phyloP scores from a whole-genome alignment of 1,140 invertebrate genomes.

The Bombus terrestris region DNA sequence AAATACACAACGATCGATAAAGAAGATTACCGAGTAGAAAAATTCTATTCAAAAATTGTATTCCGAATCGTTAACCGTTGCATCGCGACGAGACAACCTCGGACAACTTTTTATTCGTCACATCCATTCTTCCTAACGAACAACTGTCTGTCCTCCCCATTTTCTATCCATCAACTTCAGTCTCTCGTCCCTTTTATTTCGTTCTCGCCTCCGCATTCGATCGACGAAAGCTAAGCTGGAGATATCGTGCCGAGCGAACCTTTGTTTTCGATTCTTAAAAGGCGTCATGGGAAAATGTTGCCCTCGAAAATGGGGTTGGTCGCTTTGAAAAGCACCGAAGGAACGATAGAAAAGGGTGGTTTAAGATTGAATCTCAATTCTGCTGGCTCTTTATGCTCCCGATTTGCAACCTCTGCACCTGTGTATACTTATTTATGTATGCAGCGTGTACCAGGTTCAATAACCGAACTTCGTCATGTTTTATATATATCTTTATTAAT shows the following conservation, averaged over 20 bases:
- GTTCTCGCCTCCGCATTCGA: neutral
- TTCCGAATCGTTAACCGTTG: too few species aligned
- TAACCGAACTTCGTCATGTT: too few species aligned
- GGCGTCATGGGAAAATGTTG: neutral
- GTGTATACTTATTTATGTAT: neutral
- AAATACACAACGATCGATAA: too few species aligned
- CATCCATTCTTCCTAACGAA: too few species aligned
- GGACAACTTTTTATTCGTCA: too few species aligned
- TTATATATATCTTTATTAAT: too few species aligned
- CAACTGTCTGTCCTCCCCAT: neutral
- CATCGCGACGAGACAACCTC: too few species aligned
- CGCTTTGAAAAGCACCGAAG: neutral
- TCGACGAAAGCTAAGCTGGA: neutral
- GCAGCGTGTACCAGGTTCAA: too few species aligned
- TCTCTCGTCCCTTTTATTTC: neutral
- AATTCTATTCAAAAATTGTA: too few species aligned
- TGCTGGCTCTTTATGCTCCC: neutral
- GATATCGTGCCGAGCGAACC: neutral
- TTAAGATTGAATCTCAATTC: constrained; percentile 22
- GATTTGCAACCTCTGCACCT: neutral
- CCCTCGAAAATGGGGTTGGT: too few species aligned
- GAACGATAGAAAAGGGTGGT: neutral
- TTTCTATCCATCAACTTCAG: neutral
- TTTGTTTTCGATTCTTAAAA: constrained; percentile 30
- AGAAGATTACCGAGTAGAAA: too few species aligned